Base-by-base conservation (phyloP, 2,797 vertebrate genomes). In the Parauchenoglanis punctatus region DNA sequence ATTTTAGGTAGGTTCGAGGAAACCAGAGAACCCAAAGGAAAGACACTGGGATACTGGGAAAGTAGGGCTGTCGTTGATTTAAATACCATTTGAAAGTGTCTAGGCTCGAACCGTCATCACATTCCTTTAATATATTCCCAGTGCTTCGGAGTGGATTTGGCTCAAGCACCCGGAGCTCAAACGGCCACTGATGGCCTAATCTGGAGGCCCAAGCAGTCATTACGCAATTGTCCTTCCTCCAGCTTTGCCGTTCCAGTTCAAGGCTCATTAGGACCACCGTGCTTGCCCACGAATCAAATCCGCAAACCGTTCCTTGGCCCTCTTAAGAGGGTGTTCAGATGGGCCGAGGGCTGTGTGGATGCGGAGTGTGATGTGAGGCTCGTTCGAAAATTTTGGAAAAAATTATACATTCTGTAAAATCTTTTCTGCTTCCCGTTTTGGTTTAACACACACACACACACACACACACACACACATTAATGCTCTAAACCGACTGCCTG, bases 101-200 rank as follows among this genome's bases (percentile, higher is more conserved):
- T 54, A 40, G 54, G 75, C 75, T 31, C 2, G n/a, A 78, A 78
- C 76, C 76, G 59, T 81, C 56, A 63, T 81, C 25, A 81, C 40
- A n/a, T 81, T 65, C 59, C 56, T 28, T 54, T 56, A 78, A 78
- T 56, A 78, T 78, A 56, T 56, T 78, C 75, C 70, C 28, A 7
- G 40, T 44, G 58, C 68, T 73, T 85, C 63, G 63, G 56, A 88
- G 81, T 86, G 44, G 20, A 75, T 44, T 52, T 73, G 90, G 83
- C 75, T 82, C 17, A 35, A 49, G 3, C 81, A 92, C 91, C 93
- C 92, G 87, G 91, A 92, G 93, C 93, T 93, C 92, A 93, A 92
- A 91, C 93, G 93, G 77, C 91, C 93, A 94, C 94, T 94, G 94
- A 95, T 95, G 94, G 95, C 94, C 95, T 96, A 96, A 92, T 95